phyloP scores from a whole-genome alignment of 2,888 invertebrate species.

The Brachyopa scutellaris region DNA sequence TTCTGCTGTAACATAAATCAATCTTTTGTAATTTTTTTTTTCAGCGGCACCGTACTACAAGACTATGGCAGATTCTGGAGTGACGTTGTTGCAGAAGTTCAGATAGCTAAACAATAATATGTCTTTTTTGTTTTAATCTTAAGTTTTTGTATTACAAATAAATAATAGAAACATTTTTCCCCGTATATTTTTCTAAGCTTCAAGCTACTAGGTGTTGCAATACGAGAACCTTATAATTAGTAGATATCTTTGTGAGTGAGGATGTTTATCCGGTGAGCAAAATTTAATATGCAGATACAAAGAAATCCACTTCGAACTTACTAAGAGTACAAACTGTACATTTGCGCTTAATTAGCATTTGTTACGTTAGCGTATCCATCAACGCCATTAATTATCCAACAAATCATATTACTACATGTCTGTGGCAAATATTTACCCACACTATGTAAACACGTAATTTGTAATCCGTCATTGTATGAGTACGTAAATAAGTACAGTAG shows the following conservation, averaged over 20 bases:
- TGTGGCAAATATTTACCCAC: slow-evolving; percentile 11
- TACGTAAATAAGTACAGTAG: not conserved
- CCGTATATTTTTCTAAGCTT: not conserved
- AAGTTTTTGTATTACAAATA: slow-evolving; percentile 10
- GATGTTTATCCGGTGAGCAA: too few relatives aligned
- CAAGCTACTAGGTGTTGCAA: not conserved
- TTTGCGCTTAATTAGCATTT: slow-evolving; percentile 25
- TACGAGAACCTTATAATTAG: not conserved
- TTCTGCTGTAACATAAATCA: too few relatives aligned
- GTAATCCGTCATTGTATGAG: slow-evolving; percentile 6
- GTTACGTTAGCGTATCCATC: slow-evolving; percentile 6
- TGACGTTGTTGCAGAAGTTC: slow-evolving; percentile 84
- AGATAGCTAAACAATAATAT: too few relatives aligned
- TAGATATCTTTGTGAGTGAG: too few relatives aligned
- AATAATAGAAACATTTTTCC: slow-evolving; percentile 11
- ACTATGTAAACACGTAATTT: slow-evolving; percentile 2
- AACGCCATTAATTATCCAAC: slow-evolving; percentile 13
- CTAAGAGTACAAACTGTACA: too few relatives aligned
- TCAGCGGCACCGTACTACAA: slow-evolving; percentile 89
- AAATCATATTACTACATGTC: slow-evolving; percentile 26
- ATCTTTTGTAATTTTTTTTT: too few relatives aligned
- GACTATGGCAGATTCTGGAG: slow-evolving; percentile 90
- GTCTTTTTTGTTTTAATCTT: not conserved
- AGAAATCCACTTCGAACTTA: not conserved
- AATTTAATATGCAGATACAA: not conserved